phyloP scores from a whole-genome alignment of 2,797 vertebrate genomes.

The Benthosema pterotum region DNA sequence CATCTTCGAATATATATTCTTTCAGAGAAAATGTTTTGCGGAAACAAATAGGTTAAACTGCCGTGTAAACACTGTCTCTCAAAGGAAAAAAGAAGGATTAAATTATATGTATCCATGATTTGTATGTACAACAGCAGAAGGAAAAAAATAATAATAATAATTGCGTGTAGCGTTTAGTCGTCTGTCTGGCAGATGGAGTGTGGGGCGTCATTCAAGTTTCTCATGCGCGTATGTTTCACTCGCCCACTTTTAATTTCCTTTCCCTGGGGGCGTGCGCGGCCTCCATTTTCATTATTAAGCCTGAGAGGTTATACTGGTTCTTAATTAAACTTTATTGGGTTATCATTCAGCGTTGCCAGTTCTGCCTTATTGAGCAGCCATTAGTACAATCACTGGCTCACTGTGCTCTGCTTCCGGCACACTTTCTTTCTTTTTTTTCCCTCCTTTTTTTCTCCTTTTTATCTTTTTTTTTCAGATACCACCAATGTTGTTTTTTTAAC shows the following conservation, averaged over 20 bases:
- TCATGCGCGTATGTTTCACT: conserved; percentile 43
- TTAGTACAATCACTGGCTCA: conserved; percentile 39
- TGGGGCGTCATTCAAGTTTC: conserved; percentile 52
- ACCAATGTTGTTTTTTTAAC: no score
- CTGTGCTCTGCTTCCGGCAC: no score
- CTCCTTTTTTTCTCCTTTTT: no score
- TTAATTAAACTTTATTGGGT: conserved; percentile 78
- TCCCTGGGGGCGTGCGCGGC: conserved; percentile 45
- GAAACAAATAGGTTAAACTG: no score
- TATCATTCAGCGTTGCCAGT: conserved; percentile 71
- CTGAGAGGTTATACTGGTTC: conserved; percentile 71
- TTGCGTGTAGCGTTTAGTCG: conserved; percentile 22
- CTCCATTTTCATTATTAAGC: conserved; percentile 69
- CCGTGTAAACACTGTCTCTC: not conserved
- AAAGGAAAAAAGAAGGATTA: conserved; percentile 1
- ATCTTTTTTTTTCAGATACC: conserved; percentile 25
- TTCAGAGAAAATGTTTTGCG: no score
- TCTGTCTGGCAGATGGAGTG: conserved; percentile 29
- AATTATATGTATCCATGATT: not conserved
- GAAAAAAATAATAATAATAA: no score
- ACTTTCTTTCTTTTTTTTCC: no score
- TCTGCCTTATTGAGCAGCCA: conserved; percentile 55
- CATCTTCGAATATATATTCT: no score
- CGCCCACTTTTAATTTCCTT: conserved; percentile 68
- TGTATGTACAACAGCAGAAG: conserved; percentile 16